Evolutionary conservation across 1,140 invertebrate species (phyloP), one percentile per base, ranked within the genome.

Genomic region (Drosophila ficusphila): DNA sequence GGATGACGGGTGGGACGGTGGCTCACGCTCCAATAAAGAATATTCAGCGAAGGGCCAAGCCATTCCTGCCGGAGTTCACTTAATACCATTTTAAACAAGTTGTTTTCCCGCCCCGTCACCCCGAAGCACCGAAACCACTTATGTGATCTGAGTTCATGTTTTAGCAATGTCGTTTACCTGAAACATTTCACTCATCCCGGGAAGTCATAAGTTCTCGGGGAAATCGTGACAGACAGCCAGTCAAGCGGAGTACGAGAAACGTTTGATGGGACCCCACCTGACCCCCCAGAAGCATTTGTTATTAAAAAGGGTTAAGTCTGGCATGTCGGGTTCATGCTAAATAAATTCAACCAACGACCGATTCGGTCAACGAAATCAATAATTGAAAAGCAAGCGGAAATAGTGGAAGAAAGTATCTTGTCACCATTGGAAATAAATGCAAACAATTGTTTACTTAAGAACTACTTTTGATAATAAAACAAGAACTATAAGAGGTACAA

Each of bases 1-100:
- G 44, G 19, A 49, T 49, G 9, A 9, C n/a, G 51, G 56, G 7
- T 53, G 51, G 56, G 7, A 49, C 16, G 23, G 54, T 36, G 61
- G 36, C 72, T 49, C 60, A 72, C 72, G 67, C 12, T 46, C 36
- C 31, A 61, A 61, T 78, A 56, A 60, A 46, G 41, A 27, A 34
- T 21, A 38, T 14, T 38, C 38, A 12, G 4, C n/a, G 16, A 49
- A 23, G 25, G 12, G 27, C 9, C 19, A 29, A 27, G 8, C 19
- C 19, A 49, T n/a, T 29, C 2, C 18, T 4, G 1, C 39, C 31
- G 11, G 19, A 36, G 46, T 39, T 58, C 51, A 56, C 61, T 42
- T 58, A 44, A 79, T 85, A 75, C 41, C 75, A 85, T 67, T 85
- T 75, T 62, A 72, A 79, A 49, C 25, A 60, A 51, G 3, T 44